Evolutionary conservation across 2,888 invertebrate genomes (phyloP).

Genomic region (Tetranychus truncatus): DNA sequence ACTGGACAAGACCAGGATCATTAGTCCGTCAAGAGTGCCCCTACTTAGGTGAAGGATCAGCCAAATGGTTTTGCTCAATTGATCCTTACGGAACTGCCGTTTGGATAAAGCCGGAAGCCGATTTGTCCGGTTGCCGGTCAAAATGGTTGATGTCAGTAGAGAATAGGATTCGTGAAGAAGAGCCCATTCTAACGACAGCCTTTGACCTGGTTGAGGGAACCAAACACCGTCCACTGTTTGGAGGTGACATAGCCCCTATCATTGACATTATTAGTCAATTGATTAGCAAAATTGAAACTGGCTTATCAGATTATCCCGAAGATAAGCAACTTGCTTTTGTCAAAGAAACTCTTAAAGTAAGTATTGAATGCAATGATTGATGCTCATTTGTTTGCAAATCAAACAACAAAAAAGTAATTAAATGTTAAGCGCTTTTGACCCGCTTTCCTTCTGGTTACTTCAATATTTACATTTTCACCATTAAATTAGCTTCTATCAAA

Average conservation of each 20-base stretch:
- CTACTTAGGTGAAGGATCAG: constrained; percentile 49
- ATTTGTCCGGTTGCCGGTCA: constrained; percentile 19
- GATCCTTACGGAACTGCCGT: constrained; percentile 8
- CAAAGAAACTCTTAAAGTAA: constrained; percentile 29
- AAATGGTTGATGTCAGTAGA: constrained; percentile 20
- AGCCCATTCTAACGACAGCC: constrained; percentile 28
- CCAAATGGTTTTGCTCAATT: constrained; percentile 29
- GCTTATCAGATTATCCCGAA: constrained; percentile 20
- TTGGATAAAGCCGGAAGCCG: constrained; percentile 15
- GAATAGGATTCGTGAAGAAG: constrained; percentile 15
- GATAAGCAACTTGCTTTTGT: constrained; percentile 25
- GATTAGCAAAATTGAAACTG: constrained; percentile 22
- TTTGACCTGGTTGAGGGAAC: constrained; percentile 29
- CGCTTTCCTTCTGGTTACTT: not conserved
- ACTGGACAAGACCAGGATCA: constrained; percentile 59
- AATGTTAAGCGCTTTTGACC: not conserved
- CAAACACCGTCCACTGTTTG: constrained; percentile 26
- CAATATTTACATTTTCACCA: not conserved
- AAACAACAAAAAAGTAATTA: no score
- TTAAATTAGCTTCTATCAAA: not conserved
- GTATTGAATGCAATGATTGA: not conserved
- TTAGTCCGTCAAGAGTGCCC: constrained; percentile 67
- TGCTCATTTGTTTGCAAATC: no score
- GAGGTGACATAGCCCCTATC: constrained; percentile 27
- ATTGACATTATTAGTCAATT: constrained; percentile 26